Base-by-base conservation (phyloP, 2,113 vertebrate genomes). In the Eubucco bourcierii region DNA sequence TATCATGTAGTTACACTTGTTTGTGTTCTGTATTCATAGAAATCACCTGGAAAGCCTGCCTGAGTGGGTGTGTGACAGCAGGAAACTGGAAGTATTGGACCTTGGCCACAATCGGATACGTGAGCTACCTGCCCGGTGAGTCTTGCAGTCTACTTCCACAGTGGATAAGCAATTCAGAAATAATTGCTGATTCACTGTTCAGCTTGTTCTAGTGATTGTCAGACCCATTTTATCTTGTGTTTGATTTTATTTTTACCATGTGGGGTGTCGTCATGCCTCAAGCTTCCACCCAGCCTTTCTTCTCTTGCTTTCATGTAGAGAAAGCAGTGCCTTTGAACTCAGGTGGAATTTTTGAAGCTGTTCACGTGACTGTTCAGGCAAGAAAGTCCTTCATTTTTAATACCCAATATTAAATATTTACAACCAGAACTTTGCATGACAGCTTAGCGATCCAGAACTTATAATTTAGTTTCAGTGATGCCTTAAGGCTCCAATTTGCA, bases 61-160 rank as follows among this genome's bases (percentile, higher is more conserved):
- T 77, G 99, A 99, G 77, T 99, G 99, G 99, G 96, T 99, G 66
- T 98, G 98, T 96, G 99, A 99, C 94, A 98, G 98, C 76, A 98
- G 97, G 97, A 99, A 98, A 91, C 97, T 99, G 68, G 99, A 99
- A 97, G 99, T 99, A 77, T 95, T 99, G 96, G 99, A 99, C 84
- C 96, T 98, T 95, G 98, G 99, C 97, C 98, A 99, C 97, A 99
- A 99, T 97, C 98, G 97, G 91, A 98, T 99, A 95, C 87, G 94
- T 68, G 99, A 99, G 86, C 98, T 99, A 90, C 99, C 99, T 46
- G 97, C 98, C 21, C 98, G 98, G 99, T 99, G 96, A 99, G 99
- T 95, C 70, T 87, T 87, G 39, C 33, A 70, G 73, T 88, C 83
- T 18, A 33, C 23, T 89, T 87, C 88, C 33, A 87, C 80, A 55